Base-by-base conservation (phyloP, 2,113 vertebrate genomes). In the human (Homo sapiens) region DNA sequence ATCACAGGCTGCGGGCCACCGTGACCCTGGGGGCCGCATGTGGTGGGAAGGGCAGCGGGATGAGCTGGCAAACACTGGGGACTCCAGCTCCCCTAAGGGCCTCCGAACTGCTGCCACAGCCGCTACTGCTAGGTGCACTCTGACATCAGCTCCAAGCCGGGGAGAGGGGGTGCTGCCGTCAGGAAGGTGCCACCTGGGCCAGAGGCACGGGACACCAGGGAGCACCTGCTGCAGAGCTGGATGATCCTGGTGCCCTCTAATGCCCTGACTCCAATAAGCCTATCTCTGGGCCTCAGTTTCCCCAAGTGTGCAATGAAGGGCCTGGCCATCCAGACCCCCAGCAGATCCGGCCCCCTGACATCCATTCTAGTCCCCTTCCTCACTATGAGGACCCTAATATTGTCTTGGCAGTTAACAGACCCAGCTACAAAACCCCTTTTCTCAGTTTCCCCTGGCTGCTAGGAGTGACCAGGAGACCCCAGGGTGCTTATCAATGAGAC, bases 351-450 rank as follows among this genome's bases (percentile, higher is more conserved):
- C 2, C 35, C 0, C 0, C 22, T 1, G 20, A 50, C 10, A 30
- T 6, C 6, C 38, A 23, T 16, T 16, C 72, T 7, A 2, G 2
- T 68, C 57, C 9, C 2, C 35, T 40, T 57, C 73, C 50, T 85
- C 22, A 16, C 40, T 6, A 0, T 0, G 0, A 61, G 30, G 35
- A n/a, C 35, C 17, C n/a, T 43, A 18, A 13, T 1, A 48, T 25
- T 38, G 22, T 16, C 40, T 38, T 23, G 38, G 14, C 1, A 61
- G 4, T 38, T 38, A 43, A 22, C 30, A 6, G 18, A 27, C 32
- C 22, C 0, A 32, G 48, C 30, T 38, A 27, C 17, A n/a, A 18
- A 30, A 23, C 4, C 18, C 13, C 30, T 40, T n/a, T 52, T 32
- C 48, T n/a, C 38, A 35, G 78, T 22, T 61, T 32, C 38, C 20